Evolutionary conservation across 2,797 vertebrate species (phyloP), one percentile per base, ranked within the genome.

Genomic region (Malacoraja senta): DNA sequence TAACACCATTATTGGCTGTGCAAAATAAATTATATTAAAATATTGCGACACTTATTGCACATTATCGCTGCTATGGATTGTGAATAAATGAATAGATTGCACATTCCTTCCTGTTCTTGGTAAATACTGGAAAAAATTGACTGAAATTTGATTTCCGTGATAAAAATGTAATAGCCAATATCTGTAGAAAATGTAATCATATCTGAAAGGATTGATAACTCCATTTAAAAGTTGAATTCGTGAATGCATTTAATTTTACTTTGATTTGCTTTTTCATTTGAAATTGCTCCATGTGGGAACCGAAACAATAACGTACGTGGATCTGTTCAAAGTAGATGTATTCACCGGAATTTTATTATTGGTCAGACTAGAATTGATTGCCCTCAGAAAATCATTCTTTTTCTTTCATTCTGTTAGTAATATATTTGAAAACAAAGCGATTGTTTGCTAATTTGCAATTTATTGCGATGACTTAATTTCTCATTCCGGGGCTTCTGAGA

Each of bases 1-100:
- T 80, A 21, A 53, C 13, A 29, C 1, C 17, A 84, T 84, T 84
- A 74, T 1, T 3, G 44, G 21, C 38, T 38, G 44, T 76, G 44
- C 24, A 92, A 92, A 92, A 92, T 76, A 76, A 44, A 92, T 92
- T n/a, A 92, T 53, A 76, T 76, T 76, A 92, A 74, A 71, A 92
- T 35, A 76, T 76, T 74, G 53, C n/a, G 38, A 76, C 71, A 92
- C 44, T 53, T 38, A 92, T 74, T 72, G 29, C 72, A 26, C 1
- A 58, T 92, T 92, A 74, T 92, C 9, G 24, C 90, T 58, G n/a
- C 38, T 53, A 92, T 12, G 26, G 24, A 53, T 74, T 53, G 74
- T 74, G 12, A 92, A 92, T 76, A 53, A 92, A 74, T 92, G 26
- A 92, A 92, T 29, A 74, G 90, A 13, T 58, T 74, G 35, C 71